phyloP scores from a whole-genome alignment of 2,113 vertebrate genomes.

The Epinephelus moara region DNA sequence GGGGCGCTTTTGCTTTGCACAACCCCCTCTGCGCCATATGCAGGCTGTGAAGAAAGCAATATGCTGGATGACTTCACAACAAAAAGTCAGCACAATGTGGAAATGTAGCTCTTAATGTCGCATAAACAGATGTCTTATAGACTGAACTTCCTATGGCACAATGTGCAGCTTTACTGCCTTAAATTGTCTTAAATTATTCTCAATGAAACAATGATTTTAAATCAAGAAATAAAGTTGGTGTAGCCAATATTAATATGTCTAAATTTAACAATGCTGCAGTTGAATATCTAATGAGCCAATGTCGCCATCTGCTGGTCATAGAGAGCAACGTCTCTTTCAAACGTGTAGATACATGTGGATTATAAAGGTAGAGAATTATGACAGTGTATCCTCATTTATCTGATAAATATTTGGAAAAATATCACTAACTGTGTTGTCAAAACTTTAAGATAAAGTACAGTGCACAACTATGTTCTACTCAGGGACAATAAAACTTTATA shows the following conservation, averaged over 20 bases:
- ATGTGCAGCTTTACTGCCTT: not conserved
- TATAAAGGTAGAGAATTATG: not conserved
- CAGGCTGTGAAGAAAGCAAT: constrained; percentile 27
- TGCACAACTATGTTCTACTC: not conserved
- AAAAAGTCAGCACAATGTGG: not conserved
- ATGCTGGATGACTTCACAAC: constrained; percentile 7
- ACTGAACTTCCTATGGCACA: not conserved
- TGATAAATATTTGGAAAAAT: not conserved
- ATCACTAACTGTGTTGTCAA: not conserved
- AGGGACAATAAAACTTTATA: not conserved
- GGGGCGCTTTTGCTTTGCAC: constrained; percentile 22
- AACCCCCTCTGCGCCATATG: constrained; percentile 19
- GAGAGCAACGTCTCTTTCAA: not conserved
- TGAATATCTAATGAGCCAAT: not conserved
- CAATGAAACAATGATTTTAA: not conserved
- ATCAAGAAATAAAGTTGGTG: not conserved
- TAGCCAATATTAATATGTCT: not conserved
- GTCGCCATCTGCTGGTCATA: constrained; percentile 52
- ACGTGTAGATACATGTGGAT: not conserved
- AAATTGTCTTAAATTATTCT: not conserved
- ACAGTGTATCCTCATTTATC: not conserved
- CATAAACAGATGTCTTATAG: not conserved
- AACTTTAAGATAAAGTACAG: not conserved
- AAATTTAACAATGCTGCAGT: not conserved
- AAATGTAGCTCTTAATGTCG: not conserved